Evolutionary conservation across 92 coral and sea anemone species (phyloP).

Genomic region (Zoanthus sansibaricus): DNA sequence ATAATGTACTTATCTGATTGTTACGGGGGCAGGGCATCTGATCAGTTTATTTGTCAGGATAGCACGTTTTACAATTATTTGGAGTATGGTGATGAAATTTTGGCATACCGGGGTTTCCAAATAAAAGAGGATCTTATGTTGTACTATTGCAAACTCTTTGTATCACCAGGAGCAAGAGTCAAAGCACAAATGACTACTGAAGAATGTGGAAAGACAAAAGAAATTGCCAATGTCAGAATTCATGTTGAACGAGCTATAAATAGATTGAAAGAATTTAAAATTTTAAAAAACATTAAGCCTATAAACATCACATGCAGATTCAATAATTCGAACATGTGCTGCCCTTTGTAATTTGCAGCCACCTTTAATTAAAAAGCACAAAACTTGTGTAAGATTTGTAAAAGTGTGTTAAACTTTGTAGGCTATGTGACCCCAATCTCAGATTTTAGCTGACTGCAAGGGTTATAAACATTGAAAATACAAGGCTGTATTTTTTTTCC

Average conservation of each 20-base stretch:
- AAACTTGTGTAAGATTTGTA: conserved; percentile 34
- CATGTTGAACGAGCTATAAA: conserved; percentile 45
- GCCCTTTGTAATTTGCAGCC: conserved; percentile 51
- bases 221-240: conserved; percentile 50
- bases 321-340: conserved; percentile 40
- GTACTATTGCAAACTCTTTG: conserved; percentile 33
- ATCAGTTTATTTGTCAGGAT: conserved; percentile 28
- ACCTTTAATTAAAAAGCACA: conserved; percentile 45
- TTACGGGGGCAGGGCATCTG: conserved; percentile 59
- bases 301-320: conserved; percentile 39
- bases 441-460: conserved; percentile 47
- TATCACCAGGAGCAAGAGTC: conserved; percentile 52
- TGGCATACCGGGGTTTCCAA: conserved; percentile 56
- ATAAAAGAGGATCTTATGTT: conserved; percentile 56
- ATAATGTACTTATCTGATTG: conserved; percentile 44
- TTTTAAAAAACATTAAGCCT: conserved; percentile 28
- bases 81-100: conserved; percentile 49
- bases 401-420: conserved; percentile 18
- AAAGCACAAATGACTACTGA: conserved; percentile 48
- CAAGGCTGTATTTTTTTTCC: conserved; percentile 41
- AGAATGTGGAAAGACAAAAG: conserved; percentile 49
- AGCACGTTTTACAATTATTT: conserved; percentile 47
- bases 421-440: conserved; percentile 42
- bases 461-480: conserved; percentile 33
- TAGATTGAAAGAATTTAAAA: conserved; percentile 49